Evolutionary conservation across 2,113 vertebrate species (phyloP), one percentile per base, ranked within the genome.

Genomic region (Diphyllodes magnificus): DNA sequence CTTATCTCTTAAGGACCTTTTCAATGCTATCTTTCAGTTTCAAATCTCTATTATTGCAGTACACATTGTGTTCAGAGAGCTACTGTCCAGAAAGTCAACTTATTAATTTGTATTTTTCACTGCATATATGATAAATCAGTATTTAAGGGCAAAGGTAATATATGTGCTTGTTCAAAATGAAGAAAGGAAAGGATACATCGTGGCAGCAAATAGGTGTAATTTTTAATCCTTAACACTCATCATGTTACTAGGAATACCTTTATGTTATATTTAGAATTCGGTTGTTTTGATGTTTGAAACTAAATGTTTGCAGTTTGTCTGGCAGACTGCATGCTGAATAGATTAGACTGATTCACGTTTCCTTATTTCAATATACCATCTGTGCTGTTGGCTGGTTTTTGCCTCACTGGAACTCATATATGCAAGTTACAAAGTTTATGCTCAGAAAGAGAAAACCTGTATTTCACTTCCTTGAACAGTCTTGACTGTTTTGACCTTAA

Each of bases 281-380:
- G 28, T 65, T 95, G 88, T 96, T 96, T 95, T 95, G 66, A 35
- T 78, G 57, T 93, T 97, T 97, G 92, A 93, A 93, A 84, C 90
- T 88, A 90, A 96, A 89, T 94, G 92, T 73, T 96, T 95, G 95
- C 72, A 71, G 86, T 92, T 95, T 85, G 92, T 96, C 85, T 97
- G 95, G 96, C 87, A 95, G 79, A 90, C 73, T 49, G 33, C 37
- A 22, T 79, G 72, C 84, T 92, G 90, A 93, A 93, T 92, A 85
- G 88, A 94, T 95, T 78, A 91, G 40, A 88, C 86, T 92, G 95
- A 96, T 88, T 92, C 82, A 66, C 72, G 49, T 94, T 95, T 86
- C 82, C 70, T 92, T 94, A 37, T 97, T 96, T 96, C 75, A 85
- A 6, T 81, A 86, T 82, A 33, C 95, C 95, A 96, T 97, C 97